phyloP scores from a whole-genome alignment of 2,888 invertebrate species.

The Polydrusus tereticollis region DNA sequence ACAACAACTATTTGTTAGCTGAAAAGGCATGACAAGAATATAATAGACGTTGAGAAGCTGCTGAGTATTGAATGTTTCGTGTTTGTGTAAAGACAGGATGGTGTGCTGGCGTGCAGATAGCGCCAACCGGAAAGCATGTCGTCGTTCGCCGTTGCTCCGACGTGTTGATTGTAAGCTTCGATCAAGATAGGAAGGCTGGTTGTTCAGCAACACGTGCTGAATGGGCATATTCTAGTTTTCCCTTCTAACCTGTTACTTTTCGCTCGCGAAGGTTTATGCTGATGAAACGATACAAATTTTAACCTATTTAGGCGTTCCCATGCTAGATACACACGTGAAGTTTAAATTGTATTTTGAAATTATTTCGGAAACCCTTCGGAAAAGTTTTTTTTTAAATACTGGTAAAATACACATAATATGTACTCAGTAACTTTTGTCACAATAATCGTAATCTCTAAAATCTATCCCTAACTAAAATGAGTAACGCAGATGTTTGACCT shows the following conservation, averaged over 20 bases:
- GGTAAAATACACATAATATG: no score
- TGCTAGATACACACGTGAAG: no score
- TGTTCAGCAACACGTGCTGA: slow-evolving; percentile 58
- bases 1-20: slow-evolving; percentile 15
- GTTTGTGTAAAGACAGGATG: slow-evolving; percentile 55
- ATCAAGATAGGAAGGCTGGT: slow-evolving; percentile 54
- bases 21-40: slow-evolving; percentile 22
- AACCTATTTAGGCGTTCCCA: background rate
- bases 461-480: no score
- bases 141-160: slow-evolving; percentile 50
- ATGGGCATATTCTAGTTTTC: slow-evolving; percentile 54
- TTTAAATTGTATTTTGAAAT: no score
- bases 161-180: slow-evolving; percentile 56
- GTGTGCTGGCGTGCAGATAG: slow-evolving; percentile 54
- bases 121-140: slow-evolving; percentile 50
- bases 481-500: no score
- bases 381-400: no score
- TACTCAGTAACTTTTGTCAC: no score
- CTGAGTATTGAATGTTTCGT: slow-evolving; percentile 48
- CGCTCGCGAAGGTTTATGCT: slow-evolving; percentile 40
- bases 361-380: no score
- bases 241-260: slow-evolving; percentile 54
- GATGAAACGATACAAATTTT: slow-evolving; percentile 16
- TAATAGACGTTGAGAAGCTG: slow-evolving; percentile 36
- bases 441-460: no score